These are phyloP conservation scores for Acronicta alni DNA, from an alignment of 2,888 invertebrate genomes.

Conservation along the genomic window DNA sequence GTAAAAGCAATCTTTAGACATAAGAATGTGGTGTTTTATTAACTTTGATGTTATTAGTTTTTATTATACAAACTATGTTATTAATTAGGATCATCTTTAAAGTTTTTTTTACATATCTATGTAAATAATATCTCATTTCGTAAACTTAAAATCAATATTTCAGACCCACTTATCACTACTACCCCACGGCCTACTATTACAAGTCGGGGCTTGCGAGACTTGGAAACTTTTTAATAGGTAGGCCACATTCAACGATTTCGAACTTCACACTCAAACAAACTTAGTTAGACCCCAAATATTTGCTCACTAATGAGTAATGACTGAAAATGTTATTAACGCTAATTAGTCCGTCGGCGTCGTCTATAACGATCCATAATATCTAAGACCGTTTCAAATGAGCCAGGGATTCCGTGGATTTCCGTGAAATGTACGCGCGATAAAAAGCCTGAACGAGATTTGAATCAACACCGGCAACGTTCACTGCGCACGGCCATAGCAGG, in stretches of 20 bases:
- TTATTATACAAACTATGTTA: no score
- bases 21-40: no score
- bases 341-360: conserved; percentile 12
- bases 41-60: no score
- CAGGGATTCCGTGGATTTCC: conserved; percentile 54
- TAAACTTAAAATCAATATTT: no score
- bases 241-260: conserved; percentile 14
- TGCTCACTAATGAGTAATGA: conserved; percentile 10
- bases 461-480: conserved; percentile 51
- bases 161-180: no score
- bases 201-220: no score
- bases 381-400: conserved; percentile 44
- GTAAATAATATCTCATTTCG: no score
- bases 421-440: conserved; percentile 54
- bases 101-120: no score
- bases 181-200: no score
- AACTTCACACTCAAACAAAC: conserved; percentile 24
- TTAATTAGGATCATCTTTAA: no score
- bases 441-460: conserved; percentile 55
- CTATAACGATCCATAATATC: conserved; percentile 42
- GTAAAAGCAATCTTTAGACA: not conserved
- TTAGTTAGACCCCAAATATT: conserved; percentile 14
- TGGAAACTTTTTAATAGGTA: no score
- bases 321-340: conserved; percentile 26
- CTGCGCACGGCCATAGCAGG: conserved; percentile 34